These are phyloP conservation scores for Tiphia femorata DNA, from an alignment of 2,888 invertebrate genomes.

Conservation along the genomic window DNA sequence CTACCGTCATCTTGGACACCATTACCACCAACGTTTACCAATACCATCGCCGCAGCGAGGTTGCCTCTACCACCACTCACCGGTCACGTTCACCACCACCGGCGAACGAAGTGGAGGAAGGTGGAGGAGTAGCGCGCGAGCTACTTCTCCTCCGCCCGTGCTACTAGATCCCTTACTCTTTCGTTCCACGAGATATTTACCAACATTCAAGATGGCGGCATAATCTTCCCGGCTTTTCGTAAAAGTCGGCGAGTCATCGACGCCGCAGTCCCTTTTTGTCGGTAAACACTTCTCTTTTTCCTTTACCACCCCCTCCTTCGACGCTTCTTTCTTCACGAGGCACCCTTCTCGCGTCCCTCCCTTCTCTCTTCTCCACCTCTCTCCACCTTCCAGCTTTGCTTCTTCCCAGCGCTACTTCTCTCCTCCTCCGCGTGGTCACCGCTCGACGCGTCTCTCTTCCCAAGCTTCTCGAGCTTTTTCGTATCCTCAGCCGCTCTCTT, in stretches of 20 bases:
- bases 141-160: conserved; percentile 47
- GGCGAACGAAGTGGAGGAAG: not conserved
- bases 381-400: not conserved
- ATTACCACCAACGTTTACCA: not conserved
- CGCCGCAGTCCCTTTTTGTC: conserved; percentile 37
- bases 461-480: too few species aligned
- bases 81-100: not conserved
- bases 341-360: not conserved
- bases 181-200: conserved; percentile 66
- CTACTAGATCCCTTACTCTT: conserved; percentile 45
- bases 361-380: not conserved
- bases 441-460: not conserved
- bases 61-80: not conserved
- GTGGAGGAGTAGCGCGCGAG: conserved; percentile 30
- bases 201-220: conserved; percentile 68
- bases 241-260: conserved; percentile 58
- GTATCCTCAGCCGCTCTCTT: too few species aligned
- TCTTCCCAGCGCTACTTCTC: not conserved
- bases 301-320: conserved; percentile 20
- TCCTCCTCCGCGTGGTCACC: not conserved
- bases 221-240: conserved; percentile 61
- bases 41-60: not conserved
- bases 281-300: conserved; percentile 43
- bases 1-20: not conserved
- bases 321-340: too few species aligned